Conservation (phyloP, 2,797 vertebrate species). For the Epinephelus malabaricus region DNA sequence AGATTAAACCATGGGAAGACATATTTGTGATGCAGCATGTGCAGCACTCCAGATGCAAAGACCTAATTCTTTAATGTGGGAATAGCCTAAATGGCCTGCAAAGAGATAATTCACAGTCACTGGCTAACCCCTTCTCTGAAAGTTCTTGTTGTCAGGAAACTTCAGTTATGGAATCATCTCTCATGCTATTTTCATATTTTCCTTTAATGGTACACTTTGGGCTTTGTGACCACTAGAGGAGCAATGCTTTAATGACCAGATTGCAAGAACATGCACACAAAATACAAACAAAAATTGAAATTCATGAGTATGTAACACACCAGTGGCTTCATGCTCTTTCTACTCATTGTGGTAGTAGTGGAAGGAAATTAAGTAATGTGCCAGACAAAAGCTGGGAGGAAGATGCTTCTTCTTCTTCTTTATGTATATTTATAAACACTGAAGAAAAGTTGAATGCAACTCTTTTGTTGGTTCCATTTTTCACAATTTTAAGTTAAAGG, state of each 20-base stretch:
- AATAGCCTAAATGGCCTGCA: not conserved
- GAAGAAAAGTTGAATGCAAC: no score
- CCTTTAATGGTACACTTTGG: not conserved
- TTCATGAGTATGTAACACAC: not conserved
- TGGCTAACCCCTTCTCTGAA: no score
- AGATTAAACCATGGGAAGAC: not conserved
- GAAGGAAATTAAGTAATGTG: not conserved
- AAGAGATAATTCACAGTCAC: not conserved
- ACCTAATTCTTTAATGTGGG: not conserved
- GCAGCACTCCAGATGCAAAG: not conserved
- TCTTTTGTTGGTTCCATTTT: no score
- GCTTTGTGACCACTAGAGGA: not conserved
- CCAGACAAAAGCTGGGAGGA: not conserved
- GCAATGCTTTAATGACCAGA: not conserved
- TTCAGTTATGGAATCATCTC: not conserved
- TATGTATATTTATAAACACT: no score
- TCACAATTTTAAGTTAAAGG: no score
- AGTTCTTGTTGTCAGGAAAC: not conserved
- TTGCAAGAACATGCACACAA: not conserved
- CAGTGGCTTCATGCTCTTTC: not conserved
- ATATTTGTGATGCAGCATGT: no score
- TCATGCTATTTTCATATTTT: no score
- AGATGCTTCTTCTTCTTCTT: not conserved
- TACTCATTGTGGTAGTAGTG: not conserved
- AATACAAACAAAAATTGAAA: conserved; percentile 9